Percentiles rank a stretch among this genome's conserved stretches.
Conservation (phyloP, 23 tunicate species). For the Halocynthia aurantium region DNA sequence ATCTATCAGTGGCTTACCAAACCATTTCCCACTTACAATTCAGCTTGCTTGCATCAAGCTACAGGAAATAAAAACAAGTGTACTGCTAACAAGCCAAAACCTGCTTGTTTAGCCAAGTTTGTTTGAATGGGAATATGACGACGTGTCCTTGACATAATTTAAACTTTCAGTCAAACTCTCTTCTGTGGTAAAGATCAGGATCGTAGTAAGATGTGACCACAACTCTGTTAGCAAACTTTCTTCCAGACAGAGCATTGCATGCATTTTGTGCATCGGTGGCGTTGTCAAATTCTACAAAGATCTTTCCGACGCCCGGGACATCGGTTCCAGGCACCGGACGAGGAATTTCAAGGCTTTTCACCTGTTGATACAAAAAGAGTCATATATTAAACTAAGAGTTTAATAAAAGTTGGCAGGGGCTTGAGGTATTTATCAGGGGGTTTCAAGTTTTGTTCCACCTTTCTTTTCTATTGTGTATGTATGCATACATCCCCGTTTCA, state of each 20-base stretch:
- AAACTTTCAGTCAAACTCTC: conserved; percentile 50
- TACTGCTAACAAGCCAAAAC: no score
- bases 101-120: no score
- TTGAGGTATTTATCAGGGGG: not conserved
- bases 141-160: not conserved
- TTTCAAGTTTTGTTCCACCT: not conserved
- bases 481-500: no score
- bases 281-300: conserved; percentile 82
- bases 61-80: no score
- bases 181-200: conserved; percentile 86
- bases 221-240: conserved; percentile 92
- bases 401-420: not conserved
- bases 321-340: conserved; percentile 83
- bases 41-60: no score
- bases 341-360: conserved; percentile 85
- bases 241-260: conserved; percentile 78
- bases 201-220: conserved; percentile 95
- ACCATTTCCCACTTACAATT: no score
- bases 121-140: no score
- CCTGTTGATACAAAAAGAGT: conserved; percentile 13
- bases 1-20: no score
- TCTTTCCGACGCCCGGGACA: conserved; percentile 86
- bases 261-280: conserved; percentile 68
- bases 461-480: no score
- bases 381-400: no score